Percentiles rank a stretch among this genome's conserved stretches.
phyloP scores from a whole-genome alignment of 2,888 invertebrate genomes.

The Cheilosia scutellata region DNA sequence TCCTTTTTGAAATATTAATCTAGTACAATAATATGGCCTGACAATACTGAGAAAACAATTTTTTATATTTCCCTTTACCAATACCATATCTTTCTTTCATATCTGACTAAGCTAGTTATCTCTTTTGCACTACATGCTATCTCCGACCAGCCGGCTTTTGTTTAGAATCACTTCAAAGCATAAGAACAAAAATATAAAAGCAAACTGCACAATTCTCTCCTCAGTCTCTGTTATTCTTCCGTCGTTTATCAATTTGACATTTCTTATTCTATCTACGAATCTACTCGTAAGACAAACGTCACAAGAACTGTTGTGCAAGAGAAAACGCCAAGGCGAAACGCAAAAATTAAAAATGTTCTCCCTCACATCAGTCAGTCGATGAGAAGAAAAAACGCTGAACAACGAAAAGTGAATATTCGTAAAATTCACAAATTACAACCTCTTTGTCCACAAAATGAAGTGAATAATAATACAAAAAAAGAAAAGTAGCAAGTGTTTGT shows the following conservation, averaged over 20 bases:
- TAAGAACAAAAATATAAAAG: conserved; percentile 49
- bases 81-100: no score
- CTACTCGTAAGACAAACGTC: conserved; percentile 37
- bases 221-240: conserved; percentile 52
- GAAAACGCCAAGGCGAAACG: conserved; percentile 29
- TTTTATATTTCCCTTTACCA: no score
- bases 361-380: conserved; percentile 35
- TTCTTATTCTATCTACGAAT: conserved; percentile 3
- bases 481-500: not conserved
- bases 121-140: not conserved
- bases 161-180: conserved; percentile 55
- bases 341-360: conserved; percentile 13
- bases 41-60: conserved; percentile 10
- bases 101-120: not conserved
- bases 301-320: conserved; percentile 52
- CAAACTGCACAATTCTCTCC: conserved; percentile 17
- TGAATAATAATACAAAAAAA: conserved; percentile 40
- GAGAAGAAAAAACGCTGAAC: conserved; percentile 46
- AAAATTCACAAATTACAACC: conserved; percentile 11
- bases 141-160: conserved; percentile 10
- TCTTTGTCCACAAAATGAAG: conserved; percentile 62
- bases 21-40: conserved; percentile 1
- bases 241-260: conserved; percentile 63
- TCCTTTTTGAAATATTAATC: no score
- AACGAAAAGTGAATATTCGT: conserved; percentile 38